Evolutionary conservation across 2,113 vertebrate species (phyloP), one percentile per base, ranked within the genome.

Genomic region (Sinocyclocheilus maitianheensis): DNA sequence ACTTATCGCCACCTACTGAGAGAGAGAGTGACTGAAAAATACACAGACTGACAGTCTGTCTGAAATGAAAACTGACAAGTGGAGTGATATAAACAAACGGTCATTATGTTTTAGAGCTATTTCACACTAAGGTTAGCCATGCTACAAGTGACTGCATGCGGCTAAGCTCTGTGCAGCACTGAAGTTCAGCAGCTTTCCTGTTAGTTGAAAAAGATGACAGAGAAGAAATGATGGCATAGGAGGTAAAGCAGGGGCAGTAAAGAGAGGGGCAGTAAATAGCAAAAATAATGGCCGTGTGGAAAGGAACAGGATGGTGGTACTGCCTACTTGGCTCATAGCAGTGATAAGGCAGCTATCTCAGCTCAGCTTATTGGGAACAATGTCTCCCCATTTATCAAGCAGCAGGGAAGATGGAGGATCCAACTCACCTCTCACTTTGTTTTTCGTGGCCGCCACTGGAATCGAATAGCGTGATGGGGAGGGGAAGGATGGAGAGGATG

Each of bases 361-460:
- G 85, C 79, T 87, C 85, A 85, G 84, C 85, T 82, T 89, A 89
- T 87, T 88, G 87, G 81, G 80, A 89, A 84, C 20, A 16, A 81
- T 86, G 88, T 88, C 77, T 87, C 40, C 69, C 81, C 79, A 90
- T 89, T 87, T 82, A 91, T 90, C 87, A 91, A 86, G 84, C 62
- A 84, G 85, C 81, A 48, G 72, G 62, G 81, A 84, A 84, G 80
- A 89, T 81, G 81, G 87, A 87, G 87, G 85, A 86, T 71, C 78
- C 77, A 46, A 95, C 95, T 96, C 94, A 96, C 95, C 95, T 95
- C 93, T 92, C 79, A 89, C 92, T 94, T 95, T 95, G 92, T 92
- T 94, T 93, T 95, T 96, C 89, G 93, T 93, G 90, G 94, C 94
- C 92, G 94, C 93, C 93, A 90, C 95, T 96, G 93, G 88, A 91